Evolutionary conservation across 2,797 vertebrate species (phyloP).

Genomic region (Peromyscus melanophrys): DNA sequence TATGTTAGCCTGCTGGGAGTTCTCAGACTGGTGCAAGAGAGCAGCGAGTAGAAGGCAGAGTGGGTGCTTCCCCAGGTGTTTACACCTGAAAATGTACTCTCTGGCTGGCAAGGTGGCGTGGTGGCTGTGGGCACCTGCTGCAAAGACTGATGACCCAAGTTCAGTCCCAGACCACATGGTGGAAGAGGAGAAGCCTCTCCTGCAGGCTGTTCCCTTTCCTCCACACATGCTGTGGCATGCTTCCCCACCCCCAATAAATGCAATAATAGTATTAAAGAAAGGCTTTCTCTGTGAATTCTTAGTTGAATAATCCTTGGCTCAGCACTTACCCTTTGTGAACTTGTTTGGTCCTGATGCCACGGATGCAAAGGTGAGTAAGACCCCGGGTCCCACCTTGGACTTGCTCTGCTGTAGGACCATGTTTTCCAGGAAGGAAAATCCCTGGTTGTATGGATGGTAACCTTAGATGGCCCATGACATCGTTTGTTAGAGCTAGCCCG

Average conservation of each 20-base stretch:
- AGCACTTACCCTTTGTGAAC: background rate
- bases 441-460: background rate
- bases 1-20: too few relatives aligned
- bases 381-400: background rate
- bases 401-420: background rate
- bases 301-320: background rate
- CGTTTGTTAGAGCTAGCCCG: background rate
- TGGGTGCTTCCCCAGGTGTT: background rate
- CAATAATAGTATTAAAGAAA: too few relatives aligned
- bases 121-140: background rate
- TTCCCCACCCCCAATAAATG: background rate
- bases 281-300: background rate
- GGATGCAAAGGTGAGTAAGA: background rate
- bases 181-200: background rate
- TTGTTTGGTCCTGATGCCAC: background rate
- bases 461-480: background rate
- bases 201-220: background rate
- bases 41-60: background rate
- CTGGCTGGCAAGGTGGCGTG: background rate
- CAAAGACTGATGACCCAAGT: background rate
- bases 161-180: background rate
- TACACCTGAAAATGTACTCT: background rate
- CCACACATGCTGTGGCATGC: background rate
- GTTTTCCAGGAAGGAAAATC: background rate
- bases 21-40: background rate